phyloP scores from a whole-genome alignment of 2,888 invertebrate genomes.

The Pomacea canaliculata region DNA sequence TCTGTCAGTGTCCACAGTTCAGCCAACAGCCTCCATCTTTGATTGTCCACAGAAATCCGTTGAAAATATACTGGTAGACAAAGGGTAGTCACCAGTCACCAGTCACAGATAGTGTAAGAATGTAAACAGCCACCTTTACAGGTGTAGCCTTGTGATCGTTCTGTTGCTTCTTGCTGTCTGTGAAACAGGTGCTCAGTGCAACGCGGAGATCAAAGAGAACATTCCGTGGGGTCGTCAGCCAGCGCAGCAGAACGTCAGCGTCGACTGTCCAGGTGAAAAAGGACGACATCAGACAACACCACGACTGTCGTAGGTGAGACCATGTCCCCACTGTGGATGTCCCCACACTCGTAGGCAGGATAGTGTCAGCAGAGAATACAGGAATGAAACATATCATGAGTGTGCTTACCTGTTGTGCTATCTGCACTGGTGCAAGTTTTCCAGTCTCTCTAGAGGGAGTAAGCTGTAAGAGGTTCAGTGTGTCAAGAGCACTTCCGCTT shows the following conservation, averaged over 20 bases:
- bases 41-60: no score
- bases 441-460: not conserved
- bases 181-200: constrained; percentile 66
- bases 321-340: no score
- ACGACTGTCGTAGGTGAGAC: constrained; percentile 20
- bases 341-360: no score
- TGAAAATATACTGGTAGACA: no score
- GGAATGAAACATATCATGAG: not conserved
- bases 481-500: not conserved
- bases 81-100: no score
- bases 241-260: constrained; percentile 58
- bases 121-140: no score
- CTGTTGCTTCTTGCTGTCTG: no score
- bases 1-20: no score
- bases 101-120: no score
- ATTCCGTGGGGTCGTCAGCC: constrained; percentile 65
- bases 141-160: no score
- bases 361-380: no score
- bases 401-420: not conserved
- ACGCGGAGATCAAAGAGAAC: constrained; percentile 66
- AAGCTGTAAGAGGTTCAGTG: not conserved
- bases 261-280: constrained; percentile 58
- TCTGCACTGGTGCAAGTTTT: not conserved
- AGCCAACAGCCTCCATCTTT: no score
- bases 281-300: constrained; percentile 4